Base-by-base conservation (phyloP, 2,797 vertebrate genomes). In the Hozukius guyotensis region DNA sequence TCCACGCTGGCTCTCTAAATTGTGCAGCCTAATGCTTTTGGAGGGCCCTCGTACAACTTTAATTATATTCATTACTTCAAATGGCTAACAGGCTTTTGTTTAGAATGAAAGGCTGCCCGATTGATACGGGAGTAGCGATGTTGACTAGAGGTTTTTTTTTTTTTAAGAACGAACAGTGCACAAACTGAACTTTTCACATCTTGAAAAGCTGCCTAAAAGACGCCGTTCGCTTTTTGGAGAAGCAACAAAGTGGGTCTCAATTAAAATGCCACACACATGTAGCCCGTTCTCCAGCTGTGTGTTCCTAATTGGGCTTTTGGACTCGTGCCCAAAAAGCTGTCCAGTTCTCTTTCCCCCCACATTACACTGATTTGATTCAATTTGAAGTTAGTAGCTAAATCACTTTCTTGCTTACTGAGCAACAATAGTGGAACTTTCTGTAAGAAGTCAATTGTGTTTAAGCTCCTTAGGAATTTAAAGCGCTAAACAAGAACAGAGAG, bases 1-100 rank as follows among this genome's bases (percentile, higher is more conserved):
- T 88, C 88, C 74, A 86, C 5, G 70, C 86, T 82, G 83, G 70
- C 66, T 88, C 80, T 73, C 60, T 42, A 84, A 88, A 91, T 81
- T 75, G 87, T 67, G 73, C 72, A 65, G 85, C 71, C 65, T 85
- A 82, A 81, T 86, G 72, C 77, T 77, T 89, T 88, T 74, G 65
- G 60, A 88, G 84, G 76, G 90, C 71, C 79, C 77, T 89, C 78
- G 84, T 85, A 81, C 80, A 70, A 76, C 73, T 88, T 88, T 84
- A 91, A 93, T 91, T 92, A 92, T 92, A 92, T 91, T 93, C 77
- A 91, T 68, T 74, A 85, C 88, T 91, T 91, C 76, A 92, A 90
- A 91, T 79, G 67, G 87, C 86, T 86, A 56, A 72, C 72, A 63
- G 77, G 81, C 87, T 89, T 90, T 87, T 86, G 78, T 82, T 85